Percentiles rank a stretch among this genome's conserved stretches.
phyloP scores from a whole-genome alignment of 1,140 invertebrate genomes.

The Sarcophaga bullata region DNA sequence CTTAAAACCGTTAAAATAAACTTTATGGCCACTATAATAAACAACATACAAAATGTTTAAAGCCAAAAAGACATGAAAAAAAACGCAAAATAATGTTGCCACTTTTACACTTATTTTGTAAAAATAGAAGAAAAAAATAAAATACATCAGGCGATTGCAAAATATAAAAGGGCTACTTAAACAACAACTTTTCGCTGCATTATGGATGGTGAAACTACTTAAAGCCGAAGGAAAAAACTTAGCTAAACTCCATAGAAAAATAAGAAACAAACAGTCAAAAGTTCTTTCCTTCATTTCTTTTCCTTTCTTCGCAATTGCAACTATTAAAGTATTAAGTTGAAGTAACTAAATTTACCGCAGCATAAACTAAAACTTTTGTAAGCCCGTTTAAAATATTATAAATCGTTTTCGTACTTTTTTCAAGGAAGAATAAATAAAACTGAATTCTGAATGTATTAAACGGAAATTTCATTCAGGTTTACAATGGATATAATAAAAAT shows the following conservation, averaged over 20 bases:
- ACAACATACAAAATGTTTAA: neutral
- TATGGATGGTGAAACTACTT: neutral
- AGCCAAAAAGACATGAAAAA: neutral
- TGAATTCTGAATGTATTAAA: too few species aligned
- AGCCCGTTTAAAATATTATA: neutral
- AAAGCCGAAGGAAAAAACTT: neutral
- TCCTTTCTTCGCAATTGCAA: slow-evolving; percentile 28
- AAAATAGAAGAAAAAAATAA: neutral
- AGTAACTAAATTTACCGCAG: slow-evolving; percentile 34
- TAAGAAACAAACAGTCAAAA: neutral
- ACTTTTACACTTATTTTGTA: slow-evolving; percentile 6
- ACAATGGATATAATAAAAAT: too few species aligned
- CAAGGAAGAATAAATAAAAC: too few species aligned
- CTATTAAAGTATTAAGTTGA: slow-evolving; percentile 40
- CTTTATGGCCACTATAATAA: neutral
- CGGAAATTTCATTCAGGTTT: too few species aligned
- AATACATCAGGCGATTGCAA: neutral
- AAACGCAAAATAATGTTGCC: neutral
- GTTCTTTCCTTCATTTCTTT: neutral
- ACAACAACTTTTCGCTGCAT: slow-evolving; percentile 11
- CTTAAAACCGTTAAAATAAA: neutral
- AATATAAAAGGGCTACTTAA: neutral
- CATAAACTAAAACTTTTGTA: slow-evolving; percentile 28
- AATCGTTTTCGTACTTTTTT: too few species aligned
- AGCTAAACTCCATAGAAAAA: too few species aligned